A percentile compares a stretch with the other conserved stretches of the same genome.
Conservation (phyloP, 2,888 invertebrate species). For the Ennomos erosarius region DNA sequence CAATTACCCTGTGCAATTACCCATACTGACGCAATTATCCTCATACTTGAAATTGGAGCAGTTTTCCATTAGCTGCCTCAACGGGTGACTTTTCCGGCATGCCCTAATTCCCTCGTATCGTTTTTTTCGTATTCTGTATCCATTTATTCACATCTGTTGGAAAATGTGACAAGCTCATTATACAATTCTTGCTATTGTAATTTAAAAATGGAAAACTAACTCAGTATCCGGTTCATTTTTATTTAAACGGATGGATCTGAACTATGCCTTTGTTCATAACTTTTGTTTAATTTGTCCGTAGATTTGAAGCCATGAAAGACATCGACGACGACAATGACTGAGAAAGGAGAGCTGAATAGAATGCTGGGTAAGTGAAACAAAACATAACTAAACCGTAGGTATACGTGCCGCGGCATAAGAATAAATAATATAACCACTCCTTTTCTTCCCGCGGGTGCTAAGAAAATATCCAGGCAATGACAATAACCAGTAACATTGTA, state of each 20-base stretch:
- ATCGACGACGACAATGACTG: constrained; percentile 79
- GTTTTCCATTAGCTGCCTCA: constrained; percentile 26
- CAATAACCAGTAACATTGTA: too few species aligned
- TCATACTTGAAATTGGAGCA: constrained; percentile 14
- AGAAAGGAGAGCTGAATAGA: constrained; percentile 75
- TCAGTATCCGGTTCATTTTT: not conserved
- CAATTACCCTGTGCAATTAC: constrained; percentile 4
- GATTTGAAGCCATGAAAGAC: constrained; percentile 70
- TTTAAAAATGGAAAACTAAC: not conserved
- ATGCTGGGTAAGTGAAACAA: constrained; percentile 75
- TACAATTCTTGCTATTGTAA: constrained; percentile 7
- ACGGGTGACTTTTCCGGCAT: constrained; percentile 24
- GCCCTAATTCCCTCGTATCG: constrained; percentile 17
- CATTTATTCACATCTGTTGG: constrained; percentile 9
- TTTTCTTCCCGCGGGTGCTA: too few species aligned
- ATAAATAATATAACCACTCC: too few species aligned
- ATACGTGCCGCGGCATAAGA: too few species aligned
- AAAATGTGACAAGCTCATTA: constrained; percentile 14
- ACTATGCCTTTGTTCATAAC: not conserved
- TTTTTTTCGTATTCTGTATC: constrained; percentile 17
- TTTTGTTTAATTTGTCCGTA: constrained; percentile 44
- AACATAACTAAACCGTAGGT: too few species aligned
- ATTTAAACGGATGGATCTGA: not conserved
- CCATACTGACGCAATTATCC: not conserved
- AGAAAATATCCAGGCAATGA: too few species aligned